Evolutionary conservation across 2,888 invertebrate species (phyloP).

Genomic region (Baronia brevicornis): DNA sequence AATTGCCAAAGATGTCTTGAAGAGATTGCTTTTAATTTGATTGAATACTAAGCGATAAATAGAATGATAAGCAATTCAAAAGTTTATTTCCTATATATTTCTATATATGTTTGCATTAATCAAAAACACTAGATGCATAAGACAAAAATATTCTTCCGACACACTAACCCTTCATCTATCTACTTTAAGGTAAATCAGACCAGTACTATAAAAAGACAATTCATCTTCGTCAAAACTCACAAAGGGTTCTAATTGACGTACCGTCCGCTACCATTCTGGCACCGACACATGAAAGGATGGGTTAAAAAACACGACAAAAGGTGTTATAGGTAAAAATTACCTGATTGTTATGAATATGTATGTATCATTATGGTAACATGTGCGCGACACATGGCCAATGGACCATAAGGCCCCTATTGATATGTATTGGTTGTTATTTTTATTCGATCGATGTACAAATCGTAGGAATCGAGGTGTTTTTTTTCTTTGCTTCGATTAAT

Average conservation of each 20-base stretch:
- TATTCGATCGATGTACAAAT: constrained; percentile 40
- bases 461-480: constrained; percentile 34
- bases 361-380: constrained; percentile 48
- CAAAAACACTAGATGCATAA: no score
- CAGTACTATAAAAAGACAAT: constrained; percentile 27
- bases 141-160: no score
- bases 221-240: constrained; percentile 32
- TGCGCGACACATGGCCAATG: constrained; percentile 60
- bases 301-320: constrained; percentile 47
- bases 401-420: constrained; percentile 52
- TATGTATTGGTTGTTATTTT: constrained; percentile 36
- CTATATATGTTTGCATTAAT: no score
- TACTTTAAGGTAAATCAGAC: constrained; percentile 5
- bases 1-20: no score
- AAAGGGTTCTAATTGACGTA: constrained; percentile 48
- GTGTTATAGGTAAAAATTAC: constrained; percentile 49
- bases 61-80: no score
- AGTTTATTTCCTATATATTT: no score
- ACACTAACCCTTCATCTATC: no score
- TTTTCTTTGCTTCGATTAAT: constrained; percentile 40
- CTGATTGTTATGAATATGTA: constrained; percentile 54
- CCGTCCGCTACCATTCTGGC: constrained; percentile 48
- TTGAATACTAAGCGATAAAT: no score
- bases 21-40: no score
- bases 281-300: constrained; percentile 46